phyloP scores from a whole-genome alignment of 2,797 vertebrate genomes.

The Scyliorhinus canicula region DNA sequence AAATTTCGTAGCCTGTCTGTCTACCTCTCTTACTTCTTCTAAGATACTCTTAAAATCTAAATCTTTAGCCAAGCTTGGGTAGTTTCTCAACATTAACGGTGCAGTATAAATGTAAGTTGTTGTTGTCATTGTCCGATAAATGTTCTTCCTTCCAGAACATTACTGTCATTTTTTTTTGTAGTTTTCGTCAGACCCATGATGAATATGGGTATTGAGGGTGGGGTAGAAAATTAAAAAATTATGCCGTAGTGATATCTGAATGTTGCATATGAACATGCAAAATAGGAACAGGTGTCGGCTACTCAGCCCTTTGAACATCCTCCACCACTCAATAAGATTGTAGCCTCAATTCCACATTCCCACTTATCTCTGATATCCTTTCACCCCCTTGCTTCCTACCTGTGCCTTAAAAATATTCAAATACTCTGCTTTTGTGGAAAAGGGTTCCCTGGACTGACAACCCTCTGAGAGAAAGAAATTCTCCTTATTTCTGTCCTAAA shows the following conservation, averaged over 20 bases:
- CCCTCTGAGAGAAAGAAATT: too few species aligned
- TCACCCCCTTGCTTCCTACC: too few species aligned
- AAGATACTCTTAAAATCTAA: not conserved
- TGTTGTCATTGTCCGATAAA: not conserved
- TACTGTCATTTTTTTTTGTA: not conserved
- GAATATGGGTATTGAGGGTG: not conserved
- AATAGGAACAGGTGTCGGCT: too few species aligned
- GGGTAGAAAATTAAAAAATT: not conserved
- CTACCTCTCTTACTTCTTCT: not conserved
- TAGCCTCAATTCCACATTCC: too few species aligned
- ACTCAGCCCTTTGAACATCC: too few species aligned
- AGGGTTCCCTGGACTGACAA: too few species aligned
- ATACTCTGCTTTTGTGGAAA: too few species aligned
- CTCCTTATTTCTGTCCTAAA: too few species aligned
- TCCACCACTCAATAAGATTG: too few species aligned
- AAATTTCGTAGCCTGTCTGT: not conserved
- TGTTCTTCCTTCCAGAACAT: not conserved
- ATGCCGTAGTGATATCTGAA: not conserved
- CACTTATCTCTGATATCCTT: too few species aligned
- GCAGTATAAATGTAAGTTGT: not conserved
- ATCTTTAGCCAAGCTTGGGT: not conserved
- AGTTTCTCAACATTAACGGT: not conserved
- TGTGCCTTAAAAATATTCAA: too few species aligned
- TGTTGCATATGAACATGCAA: not conserved
- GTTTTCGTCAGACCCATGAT: not conserved